phyloP scores from a whole-genome alignment of 2,113 vertebrate genomes.

The Spea multiplicata region DNA sequence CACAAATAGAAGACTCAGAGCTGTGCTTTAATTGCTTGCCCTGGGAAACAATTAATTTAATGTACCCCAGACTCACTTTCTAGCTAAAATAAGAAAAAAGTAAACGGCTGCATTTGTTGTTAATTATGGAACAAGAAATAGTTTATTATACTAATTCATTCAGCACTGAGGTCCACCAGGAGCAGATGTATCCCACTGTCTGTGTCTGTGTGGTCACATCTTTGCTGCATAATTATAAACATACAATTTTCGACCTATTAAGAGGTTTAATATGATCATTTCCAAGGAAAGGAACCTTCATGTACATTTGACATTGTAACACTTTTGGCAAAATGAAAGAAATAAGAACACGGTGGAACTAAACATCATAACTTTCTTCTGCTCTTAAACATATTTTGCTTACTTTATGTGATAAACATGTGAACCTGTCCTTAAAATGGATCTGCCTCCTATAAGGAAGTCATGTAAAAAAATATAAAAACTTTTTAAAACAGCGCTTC shows the following conservation, averaged over 20 bases:
- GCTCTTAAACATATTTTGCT: too few species aligned
- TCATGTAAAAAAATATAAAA: too few species aligned
- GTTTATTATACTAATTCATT: conserved; percentile 39
- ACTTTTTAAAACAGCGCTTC: too few species aligned
- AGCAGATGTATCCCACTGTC: conserved; percentile 37
- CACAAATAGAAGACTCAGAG: not conserved
- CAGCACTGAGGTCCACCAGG: conserved; percentile 24
- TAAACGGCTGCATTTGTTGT: conserved; percentile 37
- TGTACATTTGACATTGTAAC: too few species aligned
- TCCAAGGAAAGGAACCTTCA: too few species aligned
- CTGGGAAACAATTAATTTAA: conserved; percentile 32
- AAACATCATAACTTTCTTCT: too few species aligned
- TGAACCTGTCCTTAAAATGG: too few species aligned
- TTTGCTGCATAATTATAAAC: conserved; percentile 24
- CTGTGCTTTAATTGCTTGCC: conserved; percentile 23
- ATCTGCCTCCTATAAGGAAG: too few species aligned
- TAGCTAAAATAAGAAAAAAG: not conserved
- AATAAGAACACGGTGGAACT: too few species aligned
- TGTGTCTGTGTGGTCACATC: conserved; percentile 45
- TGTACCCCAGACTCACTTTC: conserved; percentile 31
- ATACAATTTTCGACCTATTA: not conserved
- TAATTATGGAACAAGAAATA: conserved; percentile 43
- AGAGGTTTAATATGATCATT: too few species aligned
- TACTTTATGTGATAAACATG: too few species aligned
- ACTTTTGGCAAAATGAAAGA: too few species aligned